These are phyloP conservation scores for Tiphia femorata DNA, from an alignment of 2,888 invertebrate genomes.

Conservation along the genomic window DNA sequence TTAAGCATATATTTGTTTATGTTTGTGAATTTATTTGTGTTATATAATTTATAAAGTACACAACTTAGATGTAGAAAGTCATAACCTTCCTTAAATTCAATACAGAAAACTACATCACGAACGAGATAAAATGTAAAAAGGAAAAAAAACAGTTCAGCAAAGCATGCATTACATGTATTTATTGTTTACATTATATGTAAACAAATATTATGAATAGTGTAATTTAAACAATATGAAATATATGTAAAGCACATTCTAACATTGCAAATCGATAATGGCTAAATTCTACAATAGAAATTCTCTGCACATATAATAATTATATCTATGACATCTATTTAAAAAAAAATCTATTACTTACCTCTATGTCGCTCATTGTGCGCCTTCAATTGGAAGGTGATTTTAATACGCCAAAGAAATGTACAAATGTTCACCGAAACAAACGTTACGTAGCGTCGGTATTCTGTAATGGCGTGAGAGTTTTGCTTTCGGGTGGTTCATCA, in stretches of 20 bases:
- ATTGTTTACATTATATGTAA: not conserved
- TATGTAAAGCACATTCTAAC: constrained; percentile 19
- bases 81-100: not conserved
- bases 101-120: not conserved
- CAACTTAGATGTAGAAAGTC: not conserved
- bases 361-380: constrained; percentile 57
- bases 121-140: not conserved
- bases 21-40: too few relatives aligned
- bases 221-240: not conserved
- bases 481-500: constrained; percentile 30
- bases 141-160: not conserved
- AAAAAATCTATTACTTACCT: constrained; percentile 42
- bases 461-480: constrained; percentile 52
- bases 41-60: too few relatives aligned
- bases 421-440: constrained; percentile 10
- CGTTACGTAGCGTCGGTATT: constrained; percentile 45
- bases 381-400: constrained; percentile 10
- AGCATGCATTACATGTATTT: not conserved
- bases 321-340: not conserved
- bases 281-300: constrained; percentile 25
- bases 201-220: not conserved
- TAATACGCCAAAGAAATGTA: constrained; percentile 7
- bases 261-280: constrained; percentile 50
- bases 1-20: not conserved
- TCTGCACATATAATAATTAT: constrained; percentile 3